Evolutionary conservation across 2,797 vertebrate genomes (phyloP).

Genomic region (Valencia hispanica): DNA sequence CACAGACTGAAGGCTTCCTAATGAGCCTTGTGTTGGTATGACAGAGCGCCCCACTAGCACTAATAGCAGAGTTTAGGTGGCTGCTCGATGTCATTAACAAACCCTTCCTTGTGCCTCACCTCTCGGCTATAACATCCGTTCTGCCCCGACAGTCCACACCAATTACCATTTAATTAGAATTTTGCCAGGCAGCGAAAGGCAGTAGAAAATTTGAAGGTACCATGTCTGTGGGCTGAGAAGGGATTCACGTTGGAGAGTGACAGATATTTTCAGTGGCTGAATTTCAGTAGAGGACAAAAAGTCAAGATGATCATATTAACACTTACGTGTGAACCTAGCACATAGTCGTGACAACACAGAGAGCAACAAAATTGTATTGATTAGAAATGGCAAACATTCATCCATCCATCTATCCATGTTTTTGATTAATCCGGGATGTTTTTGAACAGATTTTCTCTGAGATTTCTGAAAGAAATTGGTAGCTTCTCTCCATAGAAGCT

Average conservation of each 20-base stretch:
- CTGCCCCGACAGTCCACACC: constrained; percentile 27
- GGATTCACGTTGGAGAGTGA: constrained; percentile 8
- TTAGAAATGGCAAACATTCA: not conserved
- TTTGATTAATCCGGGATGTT: not conserved
- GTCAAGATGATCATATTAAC: not conserved
- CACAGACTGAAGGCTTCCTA: constrained; percentile 37
- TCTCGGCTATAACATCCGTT: constrained; percentile 32
- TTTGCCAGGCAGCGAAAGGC: constrained; percentile 4
- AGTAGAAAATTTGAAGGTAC: constrained; percentile 3
- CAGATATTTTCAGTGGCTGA: not conserved
- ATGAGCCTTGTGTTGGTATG: constrained; percentile 49
- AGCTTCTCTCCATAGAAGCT: no score
- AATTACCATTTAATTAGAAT: constrained; percentile 62
- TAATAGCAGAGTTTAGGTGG: constrained; percentile 43
- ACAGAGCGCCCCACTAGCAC: constrained; percentile 35
- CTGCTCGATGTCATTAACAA: constrained; percentile 56
- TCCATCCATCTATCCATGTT: not conserved
- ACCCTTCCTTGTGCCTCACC: constrained; percentile 45
- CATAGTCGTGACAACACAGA: not conserved
- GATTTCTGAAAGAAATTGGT: not conserved
- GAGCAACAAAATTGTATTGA: not conserved
- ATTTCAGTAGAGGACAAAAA: constrained; percentile 6
- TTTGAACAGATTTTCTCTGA: not conserved
- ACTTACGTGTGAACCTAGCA: not conserved
- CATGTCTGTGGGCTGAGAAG: not conserved